These are phyloP conservation scores for Oasisia sp. DNA, from an alignment of 2,888 invertebrate genomes.

Conservation along the genomic window DNA sequence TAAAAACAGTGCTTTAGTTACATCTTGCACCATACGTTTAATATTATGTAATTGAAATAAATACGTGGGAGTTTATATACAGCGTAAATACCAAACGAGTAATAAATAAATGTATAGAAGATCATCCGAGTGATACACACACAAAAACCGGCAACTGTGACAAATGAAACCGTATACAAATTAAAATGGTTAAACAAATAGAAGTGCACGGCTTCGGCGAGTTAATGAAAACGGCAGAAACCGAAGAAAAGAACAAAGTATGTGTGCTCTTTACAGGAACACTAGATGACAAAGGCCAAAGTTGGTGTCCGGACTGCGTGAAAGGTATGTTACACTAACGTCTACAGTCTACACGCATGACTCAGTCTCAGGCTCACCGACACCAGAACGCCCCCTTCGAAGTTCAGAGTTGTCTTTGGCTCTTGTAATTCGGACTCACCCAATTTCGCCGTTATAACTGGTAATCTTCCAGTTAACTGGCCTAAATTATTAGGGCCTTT, in stretches of 20 bases:
- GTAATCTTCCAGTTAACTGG: too few relatives aligned
- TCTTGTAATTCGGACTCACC: too few relatives aligned
- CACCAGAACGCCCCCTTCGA: too few relatives aligned
- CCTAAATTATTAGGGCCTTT: too few relatives aligned
- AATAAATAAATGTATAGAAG: not conserved
- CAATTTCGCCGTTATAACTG: too few relatives aligned
- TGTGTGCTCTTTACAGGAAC: not conserved
- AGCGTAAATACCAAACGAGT: not conserved
- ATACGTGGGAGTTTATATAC: not conserved
- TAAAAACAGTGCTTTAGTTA: not conserved
- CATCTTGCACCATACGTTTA: not conserved
- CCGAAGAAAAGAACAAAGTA: not conserved
- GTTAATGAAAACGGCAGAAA: not conserved
- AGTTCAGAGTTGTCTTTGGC: too few relatives aligned
- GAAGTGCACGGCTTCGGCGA: not conserved
- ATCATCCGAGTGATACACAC: not conserved
- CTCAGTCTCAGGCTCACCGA: too few relatives aligned
- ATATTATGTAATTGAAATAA: not conserved
- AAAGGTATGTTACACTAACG: not conserved
- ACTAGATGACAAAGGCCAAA: not conserved
- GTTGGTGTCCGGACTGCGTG: conserved; percentile 13
- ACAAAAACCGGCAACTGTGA: not conserved
- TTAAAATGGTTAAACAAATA: not conserved
- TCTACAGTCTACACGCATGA: too few relatives aligned
- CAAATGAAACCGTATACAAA: not conserved